These are phyloP conservation scores for Drosophila dives DNA, from an alignment of 2,888 invertebrate genomes.

Conservation along the genomic window DNA sequence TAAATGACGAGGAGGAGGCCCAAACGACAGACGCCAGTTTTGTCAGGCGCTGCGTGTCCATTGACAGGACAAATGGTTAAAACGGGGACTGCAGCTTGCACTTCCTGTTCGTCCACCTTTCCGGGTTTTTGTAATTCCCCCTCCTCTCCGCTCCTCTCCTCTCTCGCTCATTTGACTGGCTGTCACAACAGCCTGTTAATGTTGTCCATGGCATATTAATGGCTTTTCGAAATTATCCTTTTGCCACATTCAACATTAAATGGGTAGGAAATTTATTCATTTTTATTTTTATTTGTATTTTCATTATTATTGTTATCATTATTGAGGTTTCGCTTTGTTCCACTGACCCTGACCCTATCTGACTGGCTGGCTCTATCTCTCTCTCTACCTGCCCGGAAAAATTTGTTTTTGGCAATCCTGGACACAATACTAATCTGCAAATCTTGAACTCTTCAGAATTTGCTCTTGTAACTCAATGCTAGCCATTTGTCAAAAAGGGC, in stretches of 20 bases:
- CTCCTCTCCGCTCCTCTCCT: slow-evolving; percentile 16
- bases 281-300: slow-evolving; percentile 50
- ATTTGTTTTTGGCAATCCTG: slow-evolving; percentile 43
- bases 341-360: neutral
- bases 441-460: slow-evolving; percentile 37
- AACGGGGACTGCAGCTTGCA: slow-evolving; percentile 62
- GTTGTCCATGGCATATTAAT: slow-evolving; percentile 70
- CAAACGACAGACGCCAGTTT: slow-evolving; percentile 45
- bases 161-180: slow-evolving; percentile 65
- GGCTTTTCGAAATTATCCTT: slow-evolving; percentile 77
- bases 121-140: slow-evolving; percentile 15
- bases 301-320: slow-evolving; percentile 35
- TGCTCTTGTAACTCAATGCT: slow-evolving; percentile 32
- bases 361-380: neutral
- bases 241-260: slow-evolving; percentile 65
- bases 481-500: slow-evolving; percentile 65
- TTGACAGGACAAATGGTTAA: slow-evolving; percentile 35
- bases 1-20: slow-evolving; percentile 54
- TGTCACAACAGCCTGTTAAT: slow-evolving; percentile 77
- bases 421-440: slow-evolving; percentile 44
- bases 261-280: slow-evolving; percentile 52
- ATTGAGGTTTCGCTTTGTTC: slow-evolving; percentile 52
- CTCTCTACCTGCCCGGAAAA: slow-evolving; percentile 33
- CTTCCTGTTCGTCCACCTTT: slow-evolving; percentile 54
- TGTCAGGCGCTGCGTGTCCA: slow-evolving; percentile 36